Conservation (phyloP, 2,113 vertebrate species). For the Herpetotheres cachinnans region DNA sequence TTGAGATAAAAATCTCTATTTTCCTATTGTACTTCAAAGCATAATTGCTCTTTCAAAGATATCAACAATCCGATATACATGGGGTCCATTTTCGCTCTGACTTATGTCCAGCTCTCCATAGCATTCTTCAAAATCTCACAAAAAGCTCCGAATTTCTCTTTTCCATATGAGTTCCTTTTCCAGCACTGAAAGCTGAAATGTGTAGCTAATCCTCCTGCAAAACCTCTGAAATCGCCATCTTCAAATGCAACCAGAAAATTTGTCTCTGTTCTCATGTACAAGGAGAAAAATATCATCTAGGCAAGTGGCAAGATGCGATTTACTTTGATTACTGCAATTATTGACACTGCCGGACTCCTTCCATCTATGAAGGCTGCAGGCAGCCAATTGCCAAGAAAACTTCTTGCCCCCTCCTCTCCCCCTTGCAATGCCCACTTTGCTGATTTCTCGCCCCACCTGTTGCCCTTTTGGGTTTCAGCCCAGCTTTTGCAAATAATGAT, state of each 20-base stretch:
- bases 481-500: not conserved
- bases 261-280: not conserved
- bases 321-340: not conserved
- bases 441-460: not conserved
- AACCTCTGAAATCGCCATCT: not conserved
- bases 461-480: not conserved
- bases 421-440: not conserved
- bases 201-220: not conserved
- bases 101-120: not conserved
- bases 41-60: not conserved
- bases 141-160: not conserved
- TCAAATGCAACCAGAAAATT: not conserved
- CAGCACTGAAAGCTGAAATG: not conserved
- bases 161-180: not conserved
- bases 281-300: not conserved
- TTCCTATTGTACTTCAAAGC: slow-evolving; percentile 41
- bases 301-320: not conserved
- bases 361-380: not conserved
- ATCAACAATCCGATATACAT: not conserved
- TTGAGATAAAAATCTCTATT: slow-evolving; percentile 23
- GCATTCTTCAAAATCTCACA: not conserved
- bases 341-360: not conserved
- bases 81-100: not conserved
- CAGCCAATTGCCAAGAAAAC: not conserved
- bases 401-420: not conserved